Base-by-base conservation (phyloP, 2,797 vertebrate genomes). In the Sphaeramia orbicularis region DNA sequence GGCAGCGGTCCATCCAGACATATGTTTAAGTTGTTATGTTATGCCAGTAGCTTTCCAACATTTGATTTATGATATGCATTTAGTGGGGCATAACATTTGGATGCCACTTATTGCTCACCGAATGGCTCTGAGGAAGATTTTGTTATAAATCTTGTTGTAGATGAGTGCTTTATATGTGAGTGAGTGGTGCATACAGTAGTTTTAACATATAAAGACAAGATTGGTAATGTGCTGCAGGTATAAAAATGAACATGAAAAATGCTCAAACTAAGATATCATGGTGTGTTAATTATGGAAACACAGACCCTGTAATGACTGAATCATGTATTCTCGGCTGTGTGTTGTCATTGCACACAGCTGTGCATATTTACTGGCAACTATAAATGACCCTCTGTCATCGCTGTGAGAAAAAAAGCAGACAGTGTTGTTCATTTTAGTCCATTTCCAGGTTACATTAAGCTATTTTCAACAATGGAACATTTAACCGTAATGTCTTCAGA, bases 311-410 rank as follows among this genome's bases (percentile, higher is more conserved):
- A 16, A 50, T 14, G 6, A 59, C 56, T 55, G 7, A 44, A 15
- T 7, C 35, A 6, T 41, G 48, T 32, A 30, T 55, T 21, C 49
- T 64, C 43, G 55, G 24, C 47, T 18, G 35, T 48, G 27, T 59
- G 24, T 27, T 63, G 55, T 42, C 62, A 43, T 37, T 21, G 41
- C 19, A 40, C 44, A 59, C 49, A 70, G 44, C 52, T 76, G 63
- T 61, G 37, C 38, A 56, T 38, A 61, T 72, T 69, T 63, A 55
- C 41, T 66, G 41, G 35, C 48, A 54, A 50, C 37, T 36, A 41
- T 37, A 48, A 63, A 60, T 32, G 6, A 51, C 43, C 36, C 54
- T 65, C 32, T 68, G 59, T 63, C 57, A 56, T 63, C 36, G 40
- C 51, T 38, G 21, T 38, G 41, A 2, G 49, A 38, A 66, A 65